Percentiles rank a stretch among this genome's conserved stretches.
Conservation (phyloP, 2,888 invertebrate species). For the Apotomis capreana region DNA sequence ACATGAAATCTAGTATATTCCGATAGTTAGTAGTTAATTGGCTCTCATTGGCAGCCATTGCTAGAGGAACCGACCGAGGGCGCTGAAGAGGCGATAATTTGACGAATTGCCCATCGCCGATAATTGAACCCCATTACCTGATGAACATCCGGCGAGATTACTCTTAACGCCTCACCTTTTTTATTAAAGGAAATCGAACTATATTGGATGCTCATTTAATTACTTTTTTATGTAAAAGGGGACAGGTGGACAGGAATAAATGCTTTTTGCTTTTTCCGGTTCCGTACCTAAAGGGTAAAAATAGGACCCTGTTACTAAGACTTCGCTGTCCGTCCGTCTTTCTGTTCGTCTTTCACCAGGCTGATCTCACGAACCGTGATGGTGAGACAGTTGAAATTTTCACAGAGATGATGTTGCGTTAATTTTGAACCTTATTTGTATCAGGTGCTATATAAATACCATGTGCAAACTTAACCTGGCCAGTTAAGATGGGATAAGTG, state of each 20-base stretch:
- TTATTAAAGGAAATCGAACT: constrained; percentile 25
- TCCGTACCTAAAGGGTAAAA: too few species aligned
- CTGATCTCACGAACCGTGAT: too few species aligned
- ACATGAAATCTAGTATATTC: not conserved
- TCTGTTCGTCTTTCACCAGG: too few species aligned
- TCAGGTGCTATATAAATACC: too few species aligned
- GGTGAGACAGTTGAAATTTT: too few species aligned
- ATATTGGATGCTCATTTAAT: constrained; percentile 37
- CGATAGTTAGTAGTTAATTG: not conserved
- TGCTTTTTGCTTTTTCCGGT: not conserved
- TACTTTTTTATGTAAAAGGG: constrained; percentile 34
- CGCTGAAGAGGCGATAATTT: constrained; percentile 28
- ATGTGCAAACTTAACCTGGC: too few species aligned
- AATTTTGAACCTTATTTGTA: too few species aligned
- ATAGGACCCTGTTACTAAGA: too few species aligned
- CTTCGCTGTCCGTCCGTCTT: too few species aligned
- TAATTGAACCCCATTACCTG: constrained; percentile 38
- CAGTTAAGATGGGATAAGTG: too few species aligned
- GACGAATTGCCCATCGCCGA: constrained; percentile 25
- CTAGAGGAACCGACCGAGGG: not conserved
- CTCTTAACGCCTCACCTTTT: constrained; percentile 36
- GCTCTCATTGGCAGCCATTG: constrained; percentile 8
- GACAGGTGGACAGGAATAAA: constrained; percentile 21
- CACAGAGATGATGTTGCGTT: too few species aligned
- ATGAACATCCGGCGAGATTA: constrained; percentile 30